Conservation (phyloP, 2,797 vertebrate species). For the Oophaga sylvatica region DNA sequence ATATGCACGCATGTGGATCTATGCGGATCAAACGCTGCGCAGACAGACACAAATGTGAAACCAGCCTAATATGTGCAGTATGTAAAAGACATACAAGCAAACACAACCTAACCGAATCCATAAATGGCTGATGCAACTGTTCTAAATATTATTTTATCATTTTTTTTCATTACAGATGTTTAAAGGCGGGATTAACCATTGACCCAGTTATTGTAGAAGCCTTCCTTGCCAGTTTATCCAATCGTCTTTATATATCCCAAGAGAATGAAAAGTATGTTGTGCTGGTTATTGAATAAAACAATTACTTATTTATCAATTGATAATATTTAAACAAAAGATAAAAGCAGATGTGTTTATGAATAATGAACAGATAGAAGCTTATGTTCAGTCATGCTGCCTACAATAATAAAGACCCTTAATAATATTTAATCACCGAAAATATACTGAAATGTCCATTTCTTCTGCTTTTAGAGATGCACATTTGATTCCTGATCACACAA, state of each 20-base stretch:
- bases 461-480: slow-evolving; percentile 85
- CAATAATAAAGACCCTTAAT: not conserved
- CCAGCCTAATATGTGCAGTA: not conserved
- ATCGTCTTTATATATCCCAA: slow-evolving; percentile 97
- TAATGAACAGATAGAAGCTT: not conserved
- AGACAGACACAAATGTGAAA: no score
- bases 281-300: not conserved
- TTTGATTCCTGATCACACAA: slow-evolving; percentile 97
- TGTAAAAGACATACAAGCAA: no score
- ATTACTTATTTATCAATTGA: not conserved
- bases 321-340: not conserved
- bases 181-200: slow-evolving; percentile 92
- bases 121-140: not conserved
- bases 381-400: not conserved
- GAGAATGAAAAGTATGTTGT: slow-evolving; percentile 93
- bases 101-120: not conserved
- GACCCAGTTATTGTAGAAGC: slow-evolving; percentile 95
- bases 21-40: no score
- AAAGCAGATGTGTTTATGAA: not conserved
- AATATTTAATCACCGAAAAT: not conserved
- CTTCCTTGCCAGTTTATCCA: slow-evolving; percentile 95
- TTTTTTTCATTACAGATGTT: slow-evolving; percentile 77
- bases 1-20: no score
- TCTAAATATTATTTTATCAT: not conserved
- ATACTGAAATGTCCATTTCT: not conserved